Base-by-base conservation (phyloP, 1,140 invertebrate genomes). In the Drosophila grimshawi region DNA sequence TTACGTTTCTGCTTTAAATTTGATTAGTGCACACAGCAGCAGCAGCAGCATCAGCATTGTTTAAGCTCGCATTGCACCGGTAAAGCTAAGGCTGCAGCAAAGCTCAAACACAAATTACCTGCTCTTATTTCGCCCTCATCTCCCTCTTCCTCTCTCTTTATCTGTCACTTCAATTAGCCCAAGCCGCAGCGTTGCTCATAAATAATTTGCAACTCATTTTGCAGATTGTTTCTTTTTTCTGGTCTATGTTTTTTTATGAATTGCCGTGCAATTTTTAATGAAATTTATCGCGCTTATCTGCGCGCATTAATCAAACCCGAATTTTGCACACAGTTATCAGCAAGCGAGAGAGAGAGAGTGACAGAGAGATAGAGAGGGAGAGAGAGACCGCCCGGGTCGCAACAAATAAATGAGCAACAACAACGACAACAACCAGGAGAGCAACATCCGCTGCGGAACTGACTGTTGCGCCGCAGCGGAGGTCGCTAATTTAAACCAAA, bases 401-500 rank as follows among this genome's bases (percentile, higher is more conserved):
- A 57, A 46, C 73, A 57, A 63, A 81, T 81, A 78, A 86, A 82
- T 76, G 77, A 78, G 60, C 65, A 57, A 52, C 56, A 75, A 57
- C 53, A 78, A 74, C 45, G 51, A 43, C 6, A 56, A 45, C 10
- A 41, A 29, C 29, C 39, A 27, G 53, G 61, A 63, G 43, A 64
- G 46, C 2, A n/a, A 29, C 65, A 60, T 55, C 64, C 74, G 55
- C 11, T 51, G 35, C 59, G 81, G 62, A 82, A 76, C 78, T 70
- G 66, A 81, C 85, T 88, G 83, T 89, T 89, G 85, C 86, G 59
- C 53, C 56, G 43, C 49, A 70, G 74, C 81, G 88, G 81, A 86
- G 79, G 77, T 80, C 82, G 90, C 85, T 92, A 92, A 92, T 92
- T 92, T 90, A 90, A 91, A 92, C 86, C 81, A 92, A 92, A 92